Evolutionary conservation across 2,888 invertebrate species (phyloP).

Genomic region (Catocala sponsa): DNA sequence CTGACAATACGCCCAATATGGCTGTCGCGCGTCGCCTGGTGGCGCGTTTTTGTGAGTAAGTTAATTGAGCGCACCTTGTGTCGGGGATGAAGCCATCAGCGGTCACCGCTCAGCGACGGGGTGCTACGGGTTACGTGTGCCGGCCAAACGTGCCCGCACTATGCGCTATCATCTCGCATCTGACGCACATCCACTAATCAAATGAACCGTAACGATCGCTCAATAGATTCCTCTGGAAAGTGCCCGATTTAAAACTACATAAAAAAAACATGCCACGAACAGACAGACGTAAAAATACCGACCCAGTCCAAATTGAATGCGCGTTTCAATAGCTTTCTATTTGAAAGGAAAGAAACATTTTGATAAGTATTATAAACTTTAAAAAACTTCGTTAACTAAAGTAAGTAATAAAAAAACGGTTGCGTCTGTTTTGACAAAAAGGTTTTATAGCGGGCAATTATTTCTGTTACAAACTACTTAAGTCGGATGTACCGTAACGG

Average conservation of each 20-base stretch:
- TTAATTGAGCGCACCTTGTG: constrained; percentile 16
- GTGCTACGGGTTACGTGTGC: not conserved
- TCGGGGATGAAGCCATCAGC: constrained; percentile 18
- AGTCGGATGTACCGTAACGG: constrained; percentile 37
- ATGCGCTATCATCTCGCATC: not conserved
- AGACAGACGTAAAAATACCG: not conserved
- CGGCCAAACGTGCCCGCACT: not conserved
- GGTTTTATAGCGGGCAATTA: constrained; percentile 36
- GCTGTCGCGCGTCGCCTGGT: not conserved
- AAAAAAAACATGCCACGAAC: no score
- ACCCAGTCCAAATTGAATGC: not conserved
- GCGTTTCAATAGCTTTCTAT: constrained; percentile 13
- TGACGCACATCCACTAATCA: not conserved
- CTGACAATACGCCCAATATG: constrained; percentile 8
- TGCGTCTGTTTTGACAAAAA: constrained; percentile 36
- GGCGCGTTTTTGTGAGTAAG: constrained; percentile 13
- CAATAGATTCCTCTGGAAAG: no score
- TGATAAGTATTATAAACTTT: constrained; percentile 33
- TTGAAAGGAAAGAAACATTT: constrained; percentile 30
- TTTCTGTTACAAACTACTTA: constrained; percentile 21
- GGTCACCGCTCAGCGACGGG: not conserved
- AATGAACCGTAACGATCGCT: no score
- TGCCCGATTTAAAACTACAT: no score
- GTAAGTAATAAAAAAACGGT: constrained; percentile 27
- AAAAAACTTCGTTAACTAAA: constrained; percentile 27